Percentiles rank a stretch among this genome's conserved stretches.
These are phyloP conservation scores for Julus scanicus DNA, from an alignment of 2,888 invertebrate species.

Conservation along the genomic window DNA sequence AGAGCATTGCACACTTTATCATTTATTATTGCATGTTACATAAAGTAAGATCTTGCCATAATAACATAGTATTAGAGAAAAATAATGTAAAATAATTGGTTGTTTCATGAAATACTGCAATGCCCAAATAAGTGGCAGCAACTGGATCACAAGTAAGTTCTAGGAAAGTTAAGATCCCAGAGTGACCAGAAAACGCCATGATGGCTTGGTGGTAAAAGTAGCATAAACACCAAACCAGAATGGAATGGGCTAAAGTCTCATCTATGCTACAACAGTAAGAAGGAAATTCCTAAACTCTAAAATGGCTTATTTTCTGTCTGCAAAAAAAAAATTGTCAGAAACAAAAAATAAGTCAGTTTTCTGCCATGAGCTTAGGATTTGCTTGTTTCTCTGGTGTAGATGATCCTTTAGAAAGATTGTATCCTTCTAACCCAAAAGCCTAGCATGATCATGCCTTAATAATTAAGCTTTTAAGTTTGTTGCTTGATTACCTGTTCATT, in stretches of 20 bases:
- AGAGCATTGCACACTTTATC: not conserved
- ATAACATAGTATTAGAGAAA: not conserved
- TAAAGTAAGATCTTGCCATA: not conserved
- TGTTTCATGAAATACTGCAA: conserved; percentile 10
- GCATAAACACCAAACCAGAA: too few relatives aligned
- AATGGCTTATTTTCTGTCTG: not conserved
- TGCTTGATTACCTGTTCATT: not conserved
- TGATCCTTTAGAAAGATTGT: not conserved
- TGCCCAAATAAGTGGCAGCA: not conserved
- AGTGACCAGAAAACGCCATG: not conserved
- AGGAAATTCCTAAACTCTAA: not conserved
- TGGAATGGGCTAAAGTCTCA: not conserved
- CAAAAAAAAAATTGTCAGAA: too few relatives aligned
- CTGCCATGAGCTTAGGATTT: not conserved
- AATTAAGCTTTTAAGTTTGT: not conserved
- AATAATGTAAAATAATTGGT: not conserved
- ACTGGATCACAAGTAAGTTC: conserved; percentile 20
- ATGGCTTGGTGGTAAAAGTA: too few relatives aligned
- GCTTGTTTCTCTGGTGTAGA: too few relatives aligned
- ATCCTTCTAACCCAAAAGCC: not conserved
- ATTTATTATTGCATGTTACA: not conserved
- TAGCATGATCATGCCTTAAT: not conserved
- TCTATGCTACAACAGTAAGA: too few relatives aligned
- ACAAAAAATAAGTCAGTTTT: not conserved
- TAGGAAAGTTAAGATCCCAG: not conserved